Evolutionary conservation across 2,113 vertebrate species (phyloP).

Genomic region (Peromyscus californicus): DNA sequence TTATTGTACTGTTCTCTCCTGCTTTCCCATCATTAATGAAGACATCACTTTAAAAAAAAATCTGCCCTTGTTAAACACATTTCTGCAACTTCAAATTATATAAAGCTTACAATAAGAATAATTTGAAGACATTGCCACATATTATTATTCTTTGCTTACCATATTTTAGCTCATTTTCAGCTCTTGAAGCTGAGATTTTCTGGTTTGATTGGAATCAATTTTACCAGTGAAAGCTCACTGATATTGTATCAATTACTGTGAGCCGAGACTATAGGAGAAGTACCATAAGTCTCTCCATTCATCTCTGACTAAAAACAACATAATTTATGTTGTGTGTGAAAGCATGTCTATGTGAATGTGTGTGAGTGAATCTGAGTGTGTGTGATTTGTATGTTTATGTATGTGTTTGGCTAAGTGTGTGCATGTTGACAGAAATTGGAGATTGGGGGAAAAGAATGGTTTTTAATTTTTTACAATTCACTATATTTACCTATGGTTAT

Average conservation of each 20-base stretch:
- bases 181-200: conserved; percentile 70
- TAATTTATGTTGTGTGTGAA: background rate
- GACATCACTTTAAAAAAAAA: conserved; percentile 51
- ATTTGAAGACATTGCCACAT: conserved; percentile 70
- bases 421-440: background rate
- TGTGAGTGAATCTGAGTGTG: background rate
- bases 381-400: background rate
- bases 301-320: conserved; percentile 66
- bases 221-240: conserved; percentile 72
- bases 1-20: background rate
- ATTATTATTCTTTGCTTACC: conserved; percentile 72
- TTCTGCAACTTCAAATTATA: conserved; percentile 72
- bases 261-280: conserved; percentile 62
- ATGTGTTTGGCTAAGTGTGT: fast-evolving
- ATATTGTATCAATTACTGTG: conserved; percentile 73
- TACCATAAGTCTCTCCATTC: conserved; percentile 55
- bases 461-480: conserved; percentile 28
- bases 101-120: conserved; percentile 71
- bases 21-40: conserved; percentile 73
- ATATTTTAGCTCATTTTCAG: conserved; percentile 70
- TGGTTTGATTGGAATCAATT: conserved; percentile 77
- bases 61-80: conserved; percentile 59
- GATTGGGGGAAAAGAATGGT: background rate
- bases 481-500: background rate
- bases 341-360: background rate